Base-by-base conservation (phyloP, 2,888 invertebrate genomes). In the Steinernema carpocapsae region DNA sequence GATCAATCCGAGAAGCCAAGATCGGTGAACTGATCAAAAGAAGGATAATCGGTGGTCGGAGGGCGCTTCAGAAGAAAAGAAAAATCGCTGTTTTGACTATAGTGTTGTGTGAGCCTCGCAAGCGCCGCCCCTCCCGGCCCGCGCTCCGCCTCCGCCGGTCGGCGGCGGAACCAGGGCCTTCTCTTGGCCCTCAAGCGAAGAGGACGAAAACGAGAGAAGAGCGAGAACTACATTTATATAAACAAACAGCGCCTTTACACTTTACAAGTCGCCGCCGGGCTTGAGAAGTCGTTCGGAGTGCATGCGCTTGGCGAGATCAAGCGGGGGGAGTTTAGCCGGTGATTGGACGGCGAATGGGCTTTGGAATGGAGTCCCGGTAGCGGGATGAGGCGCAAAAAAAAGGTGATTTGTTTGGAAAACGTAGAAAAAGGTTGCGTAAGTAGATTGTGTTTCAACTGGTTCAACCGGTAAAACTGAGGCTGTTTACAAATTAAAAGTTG, bases 31-130 rank as follows among this genome's bases (percentile, higher is more conserved):
- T 56, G 56, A 56, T 56, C 56, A 26, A 26, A 22, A 26, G n/a
- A n/a, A n/a, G 17, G 6, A 14, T 24, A 6, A 51, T 51, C 51
- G 51, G 51, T 51, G 56, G n/a, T 10, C 24, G 56, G 56, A 56
- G 43, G 43, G 43, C 56, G 56, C n/a, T n/a, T n/a, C 56, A 56
- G 56, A 56, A 56, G 56, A 56, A 56, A 56, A 56, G 56, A 56
- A 56, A 56, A 56, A 56, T 56, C 56, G 56, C 56, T 56, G 56
- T 56, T 56, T 56, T 56, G 56, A 56, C 56, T 14, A 56, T 19
- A 19, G 19, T 19, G 56, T 6, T 19, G 26, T 19, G 26, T 19
- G 26, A 26, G 56, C 56, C 56, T n/a, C n/a, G 14, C 7, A 24
- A 22, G 56, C 56, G 24, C 14, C 56, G 56, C 56, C 56, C 56